These are phyloP conservation scores for Pectinophora gossypiella DNA, from an alignment of 1,140 invertebrate species.

Conservation along the genomic window DNA sequence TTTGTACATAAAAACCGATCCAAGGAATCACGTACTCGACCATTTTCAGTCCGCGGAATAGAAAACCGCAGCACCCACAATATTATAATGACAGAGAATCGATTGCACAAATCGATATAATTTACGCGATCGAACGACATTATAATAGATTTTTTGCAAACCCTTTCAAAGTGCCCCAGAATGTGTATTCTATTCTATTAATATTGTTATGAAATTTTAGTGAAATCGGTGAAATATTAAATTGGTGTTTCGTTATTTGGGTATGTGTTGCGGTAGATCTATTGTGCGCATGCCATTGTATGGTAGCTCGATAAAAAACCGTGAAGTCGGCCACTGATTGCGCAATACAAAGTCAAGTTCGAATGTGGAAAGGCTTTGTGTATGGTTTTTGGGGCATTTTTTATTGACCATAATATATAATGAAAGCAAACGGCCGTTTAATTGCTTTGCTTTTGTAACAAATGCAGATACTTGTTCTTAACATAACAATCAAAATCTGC, in stretches of 20 bases:
- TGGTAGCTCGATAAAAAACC: constrained; percentile 39
- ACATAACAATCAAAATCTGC: too few species aligned
- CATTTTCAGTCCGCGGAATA: constrained; percentile 47
- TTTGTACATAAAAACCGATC: constrained; percentile 32
- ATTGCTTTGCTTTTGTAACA: too few species aligned
- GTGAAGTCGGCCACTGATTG: constrained; percentile 46
- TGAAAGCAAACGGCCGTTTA: constrained; percentile 32
- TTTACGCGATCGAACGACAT: constrained; percentile 59
- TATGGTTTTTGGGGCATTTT: constrained; percentile 12
- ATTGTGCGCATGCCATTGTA: constrained; percentile 33
- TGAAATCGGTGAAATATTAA: constrained; percentile 63
- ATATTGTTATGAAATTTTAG: constrained; percentile 61
- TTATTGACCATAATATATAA: constrained; percentile 25
- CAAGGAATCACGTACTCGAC: constrained; percentile 62
- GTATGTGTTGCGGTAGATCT: constrained; percentile 31
- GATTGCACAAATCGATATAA: constrained; percentile 69
- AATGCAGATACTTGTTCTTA: too few species aligned
- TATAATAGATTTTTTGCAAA: constrained; percentile 53
- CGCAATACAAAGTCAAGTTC: constrained; percentile 49
- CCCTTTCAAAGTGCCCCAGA: constrained; percentile 41
- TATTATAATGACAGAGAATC: constrained; percentile 48
- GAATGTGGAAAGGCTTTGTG: constrained; percentile 22
- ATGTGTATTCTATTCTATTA: constrained; percentile 49
- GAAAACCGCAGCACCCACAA: constrained; percentile 60
- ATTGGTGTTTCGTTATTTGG: constrained; percentile 45